These are phyloP conservation scores for Triplophysa siluroides DNA, from an alignment of 2,113 vertebrate genomes.

Conservation along the genomic window DNA sequence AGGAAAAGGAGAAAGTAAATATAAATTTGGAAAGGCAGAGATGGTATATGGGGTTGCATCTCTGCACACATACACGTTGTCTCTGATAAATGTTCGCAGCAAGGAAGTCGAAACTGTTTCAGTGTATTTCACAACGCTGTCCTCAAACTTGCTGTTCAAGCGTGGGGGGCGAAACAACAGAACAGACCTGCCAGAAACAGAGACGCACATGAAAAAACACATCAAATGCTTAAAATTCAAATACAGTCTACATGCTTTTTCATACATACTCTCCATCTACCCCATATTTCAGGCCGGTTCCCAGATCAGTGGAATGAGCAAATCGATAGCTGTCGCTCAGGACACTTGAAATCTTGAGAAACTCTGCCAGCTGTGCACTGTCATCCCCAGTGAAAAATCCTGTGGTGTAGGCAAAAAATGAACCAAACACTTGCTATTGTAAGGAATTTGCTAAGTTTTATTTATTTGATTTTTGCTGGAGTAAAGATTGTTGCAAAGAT, in stretches of 20 bases:
- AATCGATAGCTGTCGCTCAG: conserved; percentile 61
- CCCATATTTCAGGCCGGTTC: conserved; percentile 39
- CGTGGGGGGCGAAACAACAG: conserved; percentile 61
- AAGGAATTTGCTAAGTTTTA: neutral
- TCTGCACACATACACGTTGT: conserved; percentile 56
- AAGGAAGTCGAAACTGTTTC: conserved; percentile 41
- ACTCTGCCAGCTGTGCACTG: conserved; percentile 54
- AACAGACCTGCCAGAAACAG: conserved; percentile 47
- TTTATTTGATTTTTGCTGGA: neutral
- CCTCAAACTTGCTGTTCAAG: conserved; percentile 63
- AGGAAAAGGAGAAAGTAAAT: neutral
- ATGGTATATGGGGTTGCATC: too few relatives aligned
- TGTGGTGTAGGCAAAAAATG: conserved; percentile 16
- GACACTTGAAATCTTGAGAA: conserved; percentile 52
- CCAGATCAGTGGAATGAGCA: conserved; percentile 48
- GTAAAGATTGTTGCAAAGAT: neutral
- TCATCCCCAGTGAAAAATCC: conserved; percentile 59
- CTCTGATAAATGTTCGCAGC: conserved; percentile 56
- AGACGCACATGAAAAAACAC: neutral
- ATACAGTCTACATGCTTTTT: neutral
- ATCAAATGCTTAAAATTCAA: too few relatives aligned
- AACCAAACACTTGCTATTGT: neutral
- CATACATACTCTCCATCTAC: conserved; percentile 58
- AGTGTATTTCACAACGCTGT: conserved; percentile 49
- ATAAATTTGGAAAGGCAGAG: neutral